These are phyloP conservation scores for Deroplatys truncata DNA, from an alignment of 2,888 invertebrate genomes.

Conservation along the genomic window DNA sequence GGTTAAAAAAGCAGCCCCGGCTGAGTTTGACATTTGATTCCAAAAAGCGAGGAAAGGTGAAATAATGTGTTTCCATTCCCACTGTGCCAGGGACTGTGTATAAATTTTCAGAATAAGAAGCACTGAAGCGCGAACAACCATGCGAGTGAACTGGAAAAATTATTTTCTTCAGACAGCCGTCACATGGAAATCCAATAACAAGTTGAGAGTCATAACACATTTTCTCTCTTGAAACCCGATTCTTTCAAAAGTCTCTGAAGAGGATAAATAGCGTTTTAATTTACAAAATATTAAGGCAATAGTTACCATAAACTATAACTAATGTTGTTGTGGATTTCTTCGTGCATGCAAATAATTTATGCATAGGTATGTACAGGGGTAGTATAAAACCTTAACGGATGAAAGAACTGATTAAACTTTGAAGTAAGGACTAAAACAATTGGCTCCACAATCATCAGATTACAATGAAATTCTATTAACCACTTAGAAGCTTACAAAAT, in stretches of 20 bases:
- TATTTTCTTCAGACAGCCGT: neutral
- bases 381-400: too few relatives aligned
- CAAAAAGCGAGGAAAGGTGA: neutral
- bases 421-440: too few relatives aligned
- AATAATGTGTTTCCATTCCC: neutral
- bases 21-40: neutral
- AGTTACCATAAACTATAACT: neutral
- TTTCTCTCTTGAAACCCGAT: neutral
- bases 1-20: neutral
- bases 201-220: neutral
- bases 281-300: neutral
- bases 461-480: too few relatives aligned
- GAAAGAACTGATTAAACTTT: too few relatives aligned
- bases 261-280: neutral
- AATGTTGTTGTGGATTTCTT: neutral
- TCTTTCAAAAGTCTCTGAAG: neutral
- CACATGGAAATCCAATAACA: neutral
- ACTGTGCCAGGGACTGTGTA: neutral
- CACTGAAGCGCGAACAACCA: neutral
- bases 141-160: neutral
- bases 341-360: neutral
- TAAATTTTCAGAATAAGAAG: neutral
- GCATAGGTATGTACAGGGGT: neutral
- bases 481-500: too few relatives aligned
- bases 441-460: too few relatives aligned